A percentile compares a stretch with the other conserved stretches of the same genome.
Conservation (phyloP, 2,113 vertebrate genomes). For the Taxidea taxus region DNA sequence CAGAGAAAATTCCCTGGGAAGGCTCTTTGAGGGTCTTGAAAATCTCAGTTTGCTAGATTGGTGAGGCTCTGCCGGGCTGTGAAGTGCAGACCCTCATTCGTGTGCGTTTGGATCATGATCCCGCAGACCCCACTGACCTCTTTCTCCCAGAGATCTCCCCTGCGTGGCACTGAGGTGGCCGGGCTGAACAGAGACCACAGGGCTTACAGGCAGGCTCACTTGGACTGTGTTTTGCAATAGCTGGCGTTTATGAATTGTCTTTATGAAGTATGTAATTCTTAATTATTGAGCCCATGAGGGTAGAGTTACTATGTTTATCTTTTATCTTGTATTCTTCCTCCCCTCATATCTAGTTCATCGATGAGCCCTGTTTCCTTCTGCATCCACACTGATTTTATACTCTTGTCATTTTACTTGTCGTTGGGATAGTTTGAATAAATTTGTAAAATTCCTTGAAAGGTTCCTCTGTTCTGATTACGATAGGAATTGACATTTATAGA, state of each 20-base stretch:
- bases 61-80: neutral
- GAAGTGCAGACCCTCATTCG: neutral
- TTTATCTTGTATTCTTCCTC: neutral
- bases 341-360: neutral
- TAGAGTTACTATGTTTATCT: neutral
- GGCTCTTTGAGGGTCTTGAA: neutral
- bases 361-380: neutral
- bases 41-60: neutral
- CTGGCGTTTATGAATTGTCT: neutral
- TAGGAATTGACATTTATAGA: neutral
- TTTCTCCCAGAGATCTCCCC: rapidly evolving
- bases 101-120: neutral
- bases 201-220: neutral
- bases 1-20: neutral
- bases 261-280: neutral
- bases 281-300: neutral
- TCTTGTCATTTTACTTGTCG: neutral
- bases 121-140: neutral
- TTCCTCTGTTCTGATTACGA: neutral
- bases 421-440: neutral
- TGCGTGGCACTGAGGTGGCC: no score
- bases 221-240: neutral
- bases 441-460: neutral
- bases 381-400: neutral
- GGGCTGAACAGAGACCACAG: neutral